A percentile compares a stretch with the other conserved stretches of the same genome.
Evolutionary conservation across 2,888 invertebrate genomes (phyloP).

Genomic region (Mimumesa dahlbomi): DNA sequence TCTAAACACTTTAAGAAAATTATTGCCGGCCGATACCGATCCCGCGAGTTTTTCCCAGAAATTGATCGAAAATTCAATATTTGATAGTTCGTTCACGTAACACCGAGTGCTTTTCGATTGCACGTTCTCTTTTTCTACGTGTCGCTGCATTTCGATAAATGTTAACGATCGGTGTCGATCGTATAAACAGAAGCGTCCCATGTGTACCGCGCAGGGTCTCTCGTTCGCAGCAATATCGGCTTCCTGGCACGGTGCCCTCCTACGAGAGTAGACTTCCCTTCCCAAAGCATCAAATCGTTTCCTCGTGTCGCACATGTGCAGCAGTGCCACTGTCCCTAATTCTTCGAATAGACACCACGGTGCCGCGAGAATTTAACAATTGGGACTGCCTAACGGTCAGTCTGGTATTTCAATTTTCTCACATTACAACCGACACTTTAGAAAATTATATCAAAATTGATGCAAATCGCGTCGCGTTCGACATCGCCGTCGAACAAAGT

Average conservation of each 20-base stretch:
- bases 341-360: conserved; percentile 56
- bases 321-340: conserved; percentile 58
- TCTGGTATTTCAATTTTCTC: conserved; percentile 8
- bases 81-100: too few relatives aligned
- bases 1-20: too few relatives aligned
- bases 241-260: conserved; percentile 67
- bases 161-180: conserved; percentile 14
- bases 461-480: too few relatives aligned
- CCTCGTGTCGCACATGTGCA: conserved; percentile 58
- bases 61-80: too few relatives aligned
- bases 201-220: conserved; percentile 47
- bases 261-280: conserved; percentile 68
- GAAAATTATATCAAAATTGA: too few relatives aligned
- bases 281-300: conserved; percentile 68
- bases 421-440: background rate
- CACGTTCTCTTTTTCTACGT: background rate
- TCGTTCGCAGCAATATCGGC: conserved; percentile 63
- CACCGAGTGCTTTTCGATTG: background rate
- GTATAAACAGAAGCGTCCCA: conserved; percentile 23
- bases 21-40: too few relatives aligned
- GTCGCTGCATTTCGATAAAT: conserved; percentile 8
- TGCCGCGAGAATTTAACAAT: conserved; percentile 54
- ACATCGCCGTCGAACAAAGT: background rate
- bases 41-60: too few relatives aligned
- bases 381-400: conserved; percentile 21